phyloP scores from a whole-genome alignment of 2,888 invertebrate species.

The Ornithoptera alexandrae region DNA sequence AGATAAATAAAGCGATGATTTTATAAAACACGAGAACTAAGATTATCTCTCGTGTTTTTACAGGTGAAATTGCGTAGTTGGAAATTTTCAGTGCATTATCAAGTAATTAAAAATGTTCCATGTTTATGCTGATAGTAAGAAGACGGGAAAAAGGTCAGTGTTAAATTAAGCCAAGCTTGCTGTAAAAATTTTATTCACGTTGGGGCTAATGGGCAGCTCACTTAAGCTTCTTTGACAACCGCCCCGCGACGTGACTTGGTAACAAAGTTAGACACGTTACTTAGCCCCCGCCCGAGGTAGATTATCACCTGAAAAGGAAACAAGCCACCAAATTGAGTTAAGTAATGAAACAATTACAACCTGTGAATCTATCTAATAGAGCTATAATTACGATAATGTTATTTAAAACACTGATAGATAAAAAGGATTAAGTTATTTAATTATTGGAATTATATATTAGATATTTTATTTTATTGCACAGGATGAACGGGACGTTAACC shows the following conservation, averaged over 20 bases:
- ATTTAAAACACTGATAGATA: too few relatives aligned
- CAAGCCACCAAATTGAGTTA: too few relatives aligned
- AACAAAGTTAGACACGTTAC: constrained; percentile 12
- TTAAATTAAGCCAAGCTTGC: constrained; percentile 1
- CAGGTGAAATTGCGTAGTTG: not conserved
- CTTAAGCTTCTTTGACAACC: constrained; percentile 18
- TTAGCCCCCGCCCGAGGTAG: not conserved
- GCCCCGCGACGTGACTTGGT: constrained; percentile 17
- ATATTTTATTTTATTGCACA: too few relatives aligned
- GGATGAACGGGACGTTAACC: too few relatives aligned
- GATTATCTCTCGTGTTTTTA: too few relatives aligned
- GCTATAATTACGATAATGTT: too few relatives aligned
- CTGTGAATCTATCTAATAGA: too few relatives aligned
- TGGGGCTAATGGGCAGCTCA: constrained; percentile 18
- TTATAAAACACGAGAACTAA: too few relatives aligned
- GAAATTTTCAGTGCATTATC: not conserved
- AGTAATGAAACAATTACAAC: too few relatives aligned
- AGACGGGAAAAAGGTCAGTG: not conserved
- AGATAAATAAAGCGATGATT: too few relatives aligned
- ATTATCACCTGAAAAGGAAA: constrained; percentile 3
- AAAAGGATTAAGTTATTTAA: too few relatives aligned
- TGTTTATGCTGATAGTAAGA: not conserved
- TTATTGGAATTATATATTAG: too few relatives aligned
- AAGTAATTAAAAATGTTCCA: not conserved
- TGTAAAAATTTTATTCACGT: constrained; percentile 17